Base-by-base conservation (phyloP, 1,140 invertebrate species). In the Hestina assimilis region DNA sequence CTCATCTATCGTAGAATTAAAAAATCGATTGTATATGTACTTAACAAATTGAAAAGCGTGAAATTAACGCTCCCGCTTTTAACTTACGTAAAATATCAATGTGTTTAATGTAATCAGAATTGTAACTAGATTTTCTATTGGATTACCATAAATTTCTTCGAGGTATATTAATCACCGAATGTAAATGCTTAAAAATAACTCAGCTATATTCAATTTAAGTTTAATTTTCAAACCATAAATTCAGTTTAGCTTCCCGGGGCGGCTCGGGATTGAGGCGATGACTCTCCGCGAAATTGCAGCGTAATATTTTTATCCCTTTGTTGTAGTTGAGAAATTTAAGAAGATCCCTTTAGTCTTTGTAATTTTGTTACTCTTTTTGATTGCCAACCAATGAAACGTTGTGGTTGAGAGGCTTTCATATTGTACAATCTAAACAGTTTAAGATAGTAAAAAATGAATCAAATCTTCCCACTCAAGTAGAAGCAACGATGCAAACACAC, bases 201-300 rank as follows among this genome's bases (percentile, higher is more conserved):
- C 70, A 59, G 68, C 61, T 61, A 81, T 80, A 81, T 80, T 73
- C 80, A 85, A 85, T 87, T 85, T 87, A 79, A 81, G 75, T 87
- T 87, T 85, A 84, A 87, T 85, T 85, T 87, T 84, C 73, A 69
- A 79, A 80, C 63, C 77, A 80, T 79, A 87, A 87, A 87, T 85
- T 85, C 76, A 72, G 80, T 87, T 85, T 87, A 76, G 79, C 78
- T 83, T 73, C 78, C 77, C 75, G 72, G 67, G 72, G 78, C 72
- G 76, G 62, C 63, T 67, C 68, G 62, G 73, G 74, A 79, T 75
- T 80, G 79, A 76, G 71, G 74, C 74, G 62, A 35, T 62, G 71
- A 69, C 71, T 79, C 71, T 63, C 70, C 69, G 70, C 69, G 70
- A 79, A 81, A 86, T 87, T 84, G 81, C 77, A 79, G 40, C 57